Percentiles rank a stretch among this genome's conserved stretches.
These are phyloP conservation scores for Lithophane socia DNA, from an alignment of 2,888 invertebrate genomes.

Conservation along the genomic window DNA sequence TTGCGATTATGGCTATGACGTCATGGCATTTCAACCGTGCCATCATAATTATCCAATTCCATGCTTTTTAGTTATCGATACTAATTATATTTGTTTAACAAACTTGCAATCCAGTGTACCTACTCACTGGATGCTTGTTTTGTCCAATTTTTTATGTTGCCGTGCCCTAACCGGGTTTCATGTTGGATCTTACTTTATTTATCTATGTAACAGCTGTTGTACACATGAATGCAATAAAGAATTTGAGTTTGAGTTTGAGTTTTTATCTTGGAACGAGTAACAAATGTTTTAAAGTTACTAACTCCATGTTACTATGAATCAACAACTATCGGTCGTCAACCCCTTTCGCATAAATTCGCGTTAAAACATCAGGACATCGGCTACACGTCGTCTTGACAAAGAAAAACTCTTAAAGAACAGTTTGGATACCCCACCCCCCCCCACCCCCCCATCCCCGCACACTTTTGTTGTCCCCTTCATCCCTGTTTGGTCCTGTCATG, in stretches of 20 bases:
- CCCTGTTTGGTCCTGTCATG: slow-evolving; percentile 49
- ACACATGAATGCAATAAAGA: no score
- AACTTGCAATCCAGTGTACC: no score
- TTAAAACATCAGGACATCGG: slow-evolving; percentile 63
- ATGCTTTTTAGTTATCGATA: no score
- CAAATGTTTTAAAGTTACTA: background rate
- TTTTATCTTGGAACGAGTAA: background rate
- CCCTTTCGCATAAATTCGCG: slow-evolving; percentile 43
- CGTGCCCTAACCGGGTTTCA: no score
- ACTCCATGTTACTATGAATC: slow-evolving; percentile 11
- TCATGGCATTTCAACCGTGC: background rate
- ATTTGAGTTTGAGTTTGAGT: no score
- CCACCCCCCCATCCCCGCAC: background rate
- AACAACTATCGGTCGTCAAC: slow-evolving; percentile 45
- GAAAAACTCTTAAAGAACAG: slow-evolving; percentile 71
- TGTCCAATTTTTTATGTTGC: no score
- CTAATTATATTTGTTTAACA: no score
- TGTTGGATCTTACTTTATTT: no score
- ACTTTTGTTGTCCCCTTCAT: background rate
- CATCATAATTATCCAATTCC: background rate
- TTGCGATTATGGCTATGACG: background rate
- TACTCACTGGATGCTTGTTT: no score
- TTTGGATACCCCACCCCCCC: slow-evolving; percentile 39
- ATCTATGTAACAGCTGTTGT: no score
- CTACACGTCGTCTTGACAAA: slow-evolving; percentile 68